Conservation (phyloP, 2,888 invertebrate species). For the Idaea biselata region DNA sequence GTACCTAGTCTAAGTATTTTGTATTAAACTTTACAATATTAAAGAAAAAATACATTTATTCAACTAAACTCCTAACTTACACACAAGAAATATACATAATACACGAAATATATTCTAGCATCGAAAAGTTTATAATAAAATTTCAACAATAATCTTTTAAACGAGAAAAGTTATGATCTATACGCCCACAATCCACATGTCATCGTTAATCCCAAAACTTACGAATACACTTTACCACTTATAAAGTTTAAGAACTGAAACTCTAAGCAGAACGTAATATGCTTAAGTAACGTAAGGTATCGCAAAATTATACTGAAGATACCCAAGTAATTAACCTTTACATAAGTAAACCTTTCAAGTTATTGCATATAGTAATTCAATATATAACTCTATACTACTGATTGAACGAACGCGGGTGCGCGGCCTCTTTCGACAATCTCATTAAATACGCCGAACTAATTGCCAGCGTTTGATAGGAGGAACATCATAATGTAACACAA, state of each 20-base stretch:
- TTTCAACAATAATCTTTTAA: not conserved
- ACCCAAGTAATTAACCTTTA: constrained; percentile 2
- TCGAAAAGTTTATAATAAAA: not conserved
- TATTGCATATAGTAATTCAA: constrained; percentile 14
- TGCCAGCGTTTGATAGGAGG: constrained; percentile 14
- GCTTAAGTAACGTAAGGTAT: constrained; percentile 7
- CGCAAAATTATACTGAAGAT: not conserved
- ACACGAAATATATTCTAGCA: too few relatives aligned
- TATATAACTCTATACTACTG: constrained; percentile 15
- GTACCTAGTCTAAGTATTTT: too few relatives aligned
- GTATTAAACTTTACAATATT: not conserved
- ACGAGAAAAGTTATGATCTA: not conserved
- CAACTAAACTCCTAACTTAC: too few relatives aligned
- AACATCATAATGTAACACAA: constrained; percentile 10
- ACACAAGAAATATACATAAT: too few relatives aligned
- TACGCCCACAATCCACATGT: not conserved
- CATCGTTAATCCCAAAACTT: constrained; percentile 1
- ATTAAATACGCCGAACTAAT: constrained; percentile 22
- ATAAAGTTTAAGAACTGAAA: not conserved
- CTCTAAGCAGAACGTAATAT: not conserved
- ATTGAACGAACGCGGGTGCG: constrained; percentile 8
- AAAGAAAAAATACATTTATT: too few relatives aligned
- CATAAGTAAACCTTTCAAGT: constrained; percentile 5
- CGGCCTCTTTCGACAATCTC: constrained; percentile 23
- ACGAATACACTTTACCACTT: constrained; percentile 5